Percentiles rank a stretch among this genome's conserved stretches.
phyloP scores from a whole-genome alignment of 1,140 invertebrate species.

The Tribolium madens region DNA sequence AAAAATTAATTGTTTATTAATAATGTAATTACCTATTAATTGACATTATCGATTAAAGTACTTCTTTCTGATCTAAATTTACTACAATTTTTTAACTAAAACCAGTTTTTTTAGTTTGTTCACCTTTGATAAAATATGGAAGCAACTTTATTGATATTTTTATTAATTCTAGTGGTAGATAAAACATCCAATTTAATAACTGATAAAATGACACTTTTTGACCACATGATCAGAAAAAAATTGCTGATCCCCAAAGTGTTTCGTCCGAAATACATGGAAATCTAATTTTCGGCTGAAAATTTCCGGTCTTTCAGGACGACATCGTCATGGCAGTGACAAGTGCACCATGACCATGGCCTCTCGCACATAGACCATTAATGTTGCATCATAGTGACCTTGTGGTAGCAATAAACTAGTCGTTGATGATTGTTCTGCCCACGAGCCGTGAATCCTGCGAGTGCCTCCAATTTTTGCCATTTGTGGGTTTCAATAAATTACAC shows the following conservation, averaged over 20 bases:
- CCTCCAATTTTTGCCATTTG: constrained; percentile 14
- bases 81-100: not conserved
- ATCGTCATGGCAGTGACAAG: constrained; percentile 39
- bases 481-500: too few relatives aligned
- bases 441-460: constrained; percentile 53
- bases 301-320: not conserved
- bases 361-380: constrained; percentile 34
- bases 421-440: constrained; percentile 50
- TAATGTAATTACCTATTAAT: not conserved
- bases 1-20: not conserved
- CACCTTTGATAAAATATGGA: too few relatives aligned
- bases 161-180: too few relatives aligned
- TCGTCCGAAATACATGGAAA: too few relatives aligned
- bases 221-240: too few relatives aligned
- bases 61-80: not conserved
- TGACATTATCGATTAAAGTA: not conserved
- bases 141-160: too few relatives aligned
- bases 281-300: not conserved
- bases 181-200: too few relatives aligned
- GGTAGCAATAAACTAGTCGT: constrained; percentile 45
- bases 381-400: constrained; percentile 56
- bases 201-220: too few relatives aligned
- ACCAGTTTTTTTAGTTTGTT: not conserved
- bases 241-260: too few relatives aligned
- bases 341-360: constrained; percentile 56